phyloP scores from a whole-genome alignment of 2,113 vertebrate species.

The Porphyrio hochstetteri region DNA sequence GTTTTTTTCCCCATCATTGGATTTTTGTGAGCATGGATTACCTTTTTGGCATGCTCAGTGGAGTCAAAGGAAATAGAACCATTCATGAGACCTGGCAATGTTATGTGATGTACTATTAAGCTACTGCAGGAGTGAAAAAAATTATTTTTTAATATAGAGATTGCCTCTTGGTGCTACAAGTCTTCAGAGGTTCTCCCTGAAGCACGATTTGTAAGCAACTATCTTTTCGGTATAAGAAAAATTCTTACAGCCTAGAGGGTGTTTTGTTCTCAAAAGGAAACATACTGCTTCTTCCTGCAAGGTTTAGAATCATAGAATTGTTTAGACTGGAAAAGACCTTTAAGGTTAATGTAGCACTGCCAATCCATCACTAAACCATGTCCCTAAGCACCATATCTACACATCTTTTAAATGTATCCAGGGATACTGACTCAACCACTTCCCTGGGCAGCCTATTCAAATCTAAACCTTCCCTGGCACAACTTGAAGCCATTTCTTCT shows the following conservation, averaged over 20 bases:
- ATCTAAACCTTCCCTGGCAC: no score
- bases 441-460: no score
- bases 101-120: neutral
- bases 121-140: neutral
- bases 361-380: no score
- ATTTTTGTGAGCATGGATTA: neutral
- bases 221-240: neutral
- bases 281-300: neutral
- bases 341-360: no score
- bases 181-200: neutral
- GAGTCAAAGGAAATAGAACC: neutral
- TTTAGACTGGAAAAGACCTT: no score
- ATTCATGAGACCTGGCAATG: neutral
- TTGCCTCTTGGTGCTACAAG: neutral
- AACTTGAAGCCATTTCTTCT: no score
- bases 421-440: no score
- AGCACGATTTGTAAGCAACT: neutral
- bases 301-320: neutral
- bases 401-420: no score
- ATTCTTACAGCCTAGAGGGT: neutral
- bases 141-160: neutral
- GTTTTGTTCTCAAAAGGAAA: neutral
- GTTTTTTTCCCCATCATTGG: neutral
- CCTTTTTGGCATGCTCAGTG: neutral
- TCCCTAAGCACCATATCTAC: no score